Base-by-base conservation (phyloP, 1,140 invertebrate genomes). In the Penaeus vannamei region DNA sequence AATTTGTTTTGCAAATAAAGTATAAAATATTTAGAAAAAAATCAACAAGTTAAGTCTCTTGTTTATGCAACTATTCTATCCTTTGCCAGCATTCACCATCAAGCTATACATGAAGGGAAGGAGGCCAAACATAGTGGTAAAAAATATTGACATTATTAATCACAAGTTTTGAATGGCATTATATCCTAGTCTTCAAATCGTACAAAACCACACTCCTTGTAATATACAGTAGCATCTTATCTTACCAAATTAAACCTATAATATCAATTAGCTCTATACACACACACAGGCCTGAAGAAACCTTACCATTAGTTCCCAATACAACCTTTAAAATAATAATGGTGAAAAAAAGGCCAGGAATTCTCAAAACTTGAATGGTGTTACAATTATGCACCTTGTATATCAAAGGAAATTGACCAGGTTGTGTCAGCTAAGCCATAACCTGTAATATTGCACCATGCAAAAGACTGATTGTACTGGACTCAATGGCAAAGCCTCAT, bases 171-270 rank as follows among this genome's bases (percentile, higher is more conserved):
- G 69, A 61, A 85, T 72, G 22, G 64, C 69, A 53, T 36, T 69
- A 66, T 85, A 60, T 69, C 59, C 64, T 72, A 72, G 84, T 81
- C 84, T 42, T 85, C 26, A 32, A 12, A 77, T 69, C 66, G 29
- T 77, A 85, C 69, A 85, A 80, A 80, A 42, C 77, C 77, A 42
- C 46, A 81, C n/a, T 81, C 46, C 46, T 81, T 59, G 60, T 72
- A 60, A 77, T 84, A n/a, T 77, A 77, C 46, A 85, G 23, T 23
- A 77, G 46, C 77, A 85, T 85, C 84, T 64, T 85, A 85, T 85
- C 69, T 60, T 85, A 85, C 53, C 84, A 85, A 77, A 26, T 77
- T 77, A 77, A 77, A n/a, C 42, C 64, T 66, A 76, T 85, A 85
- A 46, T 76, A 76, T 85, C 84, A 76, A 26, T 85, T 85, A 77